These are phyloP conservation scores for Sebastiscus tertius DNA, from an alignment of 2,797 vertebrate species.

Conservation along the genomic window DNA sequence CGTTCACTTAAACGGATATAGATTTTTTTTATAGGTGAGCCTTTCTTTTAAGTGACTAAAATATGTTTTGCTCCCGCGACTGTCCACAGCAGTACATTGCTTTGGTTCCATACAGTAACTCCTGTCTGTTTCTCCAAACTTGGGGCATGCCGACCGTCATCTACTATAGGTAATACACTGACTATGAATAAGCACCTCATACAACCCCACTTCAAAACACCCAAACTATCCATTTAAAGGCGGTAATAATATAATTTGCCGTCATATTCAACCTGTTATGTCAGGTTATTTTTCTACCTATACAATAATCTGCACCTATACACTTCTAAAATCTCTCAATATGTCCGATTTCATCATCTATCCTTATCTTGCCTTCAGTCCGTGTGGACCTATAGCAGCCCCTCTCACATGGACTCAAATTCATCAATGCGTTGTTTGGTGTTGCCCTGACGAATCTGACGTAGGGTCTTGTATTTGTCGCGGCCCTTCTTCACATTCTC, in stretches of 20 bases:
- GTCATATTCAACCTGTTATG: neutral
- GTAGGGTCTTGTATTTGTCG: conserved; percentile 99
- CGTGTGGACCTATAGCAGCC: conserved; percentile 32
- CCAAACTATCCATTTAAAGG: neutral
- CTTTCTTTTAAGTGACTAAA: too few relatives aligned
- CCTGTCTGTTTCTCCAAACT: too few relatives aligned
- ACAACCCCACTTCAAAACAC: too few relatives aligned
- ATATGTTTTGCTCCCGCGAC: too few relatives aligned
- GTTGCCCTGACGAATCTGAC: conserved; percentile 97
- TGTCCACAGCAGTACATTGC: too few relatives aligned
- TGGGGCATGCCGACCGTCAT: too few relatives aligned
- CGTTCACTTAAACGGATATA: too few relatives aligned
- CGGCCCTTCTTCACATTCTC: conserved; percentile 94
- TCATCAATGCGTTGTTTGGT: conserved; percentile 98
- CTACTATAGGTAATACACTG: too few relatives aligned
- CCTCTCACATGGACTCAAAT: conserved; percentile 96
- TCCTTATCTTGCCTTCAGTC: neutral
- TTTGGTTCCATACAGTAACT: too few relatives aligned
- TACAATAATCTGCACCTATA: conserved; percentile 25
- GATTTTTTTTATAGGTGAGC: too few relatives aligned
- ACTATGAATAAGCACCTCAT: too few relatives aligned
- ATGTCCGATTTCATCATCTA: neutral
- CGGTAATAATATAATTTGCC: conserved; percentile 9
- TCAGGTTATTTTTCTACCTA: conserved; percentile 14
- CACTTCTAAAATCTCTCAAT: conserved; percentile 26